Base-by-base conservation (phyloP, 2,888 invertebrate species). In the Drosophila siamana region DNA sequence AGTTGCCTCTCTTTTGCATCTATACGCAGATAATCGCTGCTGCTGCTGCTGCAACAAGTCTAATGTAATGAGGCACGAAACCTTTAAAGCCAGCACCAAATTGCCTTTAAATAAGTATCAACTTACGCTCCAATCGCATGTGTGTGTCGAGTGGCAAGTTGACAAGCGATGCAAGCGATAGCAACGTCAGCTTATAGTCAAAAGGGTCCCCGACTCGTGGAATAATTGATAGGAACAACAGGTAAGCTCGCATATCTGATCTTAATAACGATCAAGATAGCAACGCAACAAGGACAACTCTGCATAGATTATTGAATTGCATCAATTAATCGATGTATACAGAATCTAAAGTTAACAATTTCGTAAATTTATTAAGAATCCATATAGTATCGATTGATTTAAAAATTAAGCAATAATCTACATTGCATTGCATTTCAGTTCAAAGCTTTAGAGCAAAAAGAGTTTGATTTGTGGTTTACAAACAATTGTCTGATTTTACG, bases 41-140 rank as follows among this genome's bases (percentile, higher is more conserved):
- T 43, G 38, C 68, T 28, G 28, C 4, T 28, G 30, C 57, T 44
- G 40, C 69, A 59, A 51, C 55, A 47, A 33, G 57, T 64, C 71
- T 78, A 81, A 73, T 81, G 65, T 75, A 78, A 69, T 62, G 70
- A 70, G 69, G 62, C 78, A 86, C 87, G 81, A 72, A 75, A 50
- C 56, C 67, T 67, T 69, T 70, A 46, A 75, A 44, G 13, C 41
- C n/a, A 56, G 46, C 28, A 44, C 56, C 41, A 59, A 54, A 64
- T 36, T 36, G 38, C 36, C 44, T 54, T 54, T 36, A 46, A 47
- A 62, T 15, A 64, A 26, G 43, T 69, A 61, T 69, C 57, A 38
- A 19, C 40, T 69, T 55, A 44, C 55, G 55, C 30, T 41, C 43
- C 54, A 47, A 8, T 13, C 7, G 36, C 24, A 41, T 15, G n/a